Conservation (phyloP, 2,113 vertebrate genomes). For the Setophaga coronata region DNA sequence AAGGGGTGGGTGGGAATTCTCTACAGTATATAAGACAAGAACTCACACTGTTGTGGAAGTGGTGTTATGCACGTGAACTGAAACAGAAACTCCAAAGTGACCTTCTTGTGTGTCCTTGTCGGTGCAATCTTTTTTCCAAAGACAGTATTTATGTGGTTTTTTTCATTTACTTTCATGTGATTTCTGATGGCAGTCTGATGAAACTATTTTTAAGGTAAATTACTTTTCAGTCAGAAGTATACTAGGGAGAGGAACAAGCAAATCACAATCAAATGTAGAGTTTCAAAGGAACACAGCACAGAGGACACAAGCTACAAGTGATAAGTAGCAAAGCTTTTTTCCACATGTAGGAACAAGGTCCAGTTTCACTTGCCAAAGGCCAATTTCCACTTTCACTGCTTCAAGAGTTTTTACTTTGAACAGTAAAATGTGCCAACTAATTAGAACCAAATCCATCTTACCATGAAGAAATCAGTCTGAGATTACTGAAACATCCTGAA, state of each 20-base stretch:
- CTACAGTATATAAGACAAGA: neutral
- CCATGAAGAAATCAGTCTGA: neutral
- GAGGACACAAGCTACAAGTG: neutral
- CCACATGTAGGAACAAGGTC: neutral
- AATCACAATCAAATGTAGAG: neutral
- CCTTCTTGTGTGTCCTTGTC: neutral
- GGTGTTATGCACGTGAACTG: neutral
- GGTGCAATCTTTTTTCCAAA: neutral
- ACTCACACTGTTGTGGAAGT: neutral
- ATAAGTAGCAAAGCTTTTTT: neutral
- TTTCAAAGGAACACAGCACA: neutral
- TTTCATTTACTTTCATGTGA: neutral
- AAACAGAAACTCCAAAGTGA: neutral
- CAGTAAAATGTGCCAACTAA: neutral
- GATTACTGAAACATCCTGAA: neutral
- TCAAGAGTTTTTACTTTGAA: neutral
- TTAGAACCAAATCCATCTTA: neutral
- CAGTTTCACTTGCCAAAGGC: slow-evolving; percentile 1
- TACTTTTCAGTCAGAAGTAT: neutral
- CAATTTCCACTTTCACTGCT: neutral
- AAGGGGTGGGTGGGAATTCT: neutral
- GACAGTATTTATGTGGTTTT: neutral
- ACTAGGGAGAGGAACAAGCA: neutral
- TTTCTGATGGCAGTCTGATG: neutral
- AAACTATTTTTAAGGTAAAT: neutral